These are phyloP conservation scores for Morone saxatilis DNA, from an alignment of 2,113 vertebrate genomes.

Conservation along the genomic window DNA sequence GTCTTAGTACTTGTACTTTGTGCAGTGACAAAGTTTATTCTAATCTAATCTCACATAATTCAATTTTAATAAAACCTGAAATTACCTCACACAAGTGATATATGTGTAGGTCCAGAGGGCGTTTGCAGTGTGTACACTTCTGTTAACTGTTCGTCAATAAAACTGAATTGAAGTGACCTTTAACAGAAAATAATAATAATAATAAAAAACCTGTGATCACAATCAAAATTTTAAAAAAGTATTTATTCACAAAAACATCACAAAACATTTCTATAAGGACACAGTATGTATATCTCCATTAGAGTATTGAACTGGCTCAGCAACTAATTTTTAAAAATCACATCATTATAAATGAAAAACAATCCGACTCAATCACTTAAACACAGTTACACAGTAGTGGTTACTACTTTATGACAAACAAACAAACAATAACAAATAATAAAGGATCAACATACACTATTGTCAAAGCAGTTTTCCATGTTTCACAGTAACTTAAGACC, in stretches of 20 bases:
- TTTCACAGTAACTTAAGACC: constrained; percentile 37
- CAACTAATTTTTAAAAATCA: constrained; percentile 23
- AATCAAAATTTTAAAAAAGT: background rate
- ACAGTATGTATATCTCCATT: background rate
- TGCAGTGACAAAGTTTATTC: too few species aligned
- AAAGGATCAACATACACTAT: background rate
- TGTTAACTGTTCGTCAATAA: too few species aligned
- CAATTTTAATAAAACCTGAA: background rate
- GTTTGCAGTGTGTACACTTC: background rate
- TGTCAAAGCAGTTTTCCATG: background rate
- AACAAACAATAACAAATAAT: background rate
- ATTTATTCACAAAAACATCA: constrained; percentile 51
- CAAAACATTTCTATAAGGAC: constrained; percentile 20
- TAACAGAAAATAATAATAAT: background rate
- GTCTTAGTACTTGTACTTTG: too few species aligned
- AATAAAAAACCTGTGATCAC: background rate
- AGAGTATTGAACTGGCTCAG: constrained; percentile 30
- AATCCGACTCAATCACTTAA: background rate
- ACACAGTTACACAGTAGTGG: constrained; percentile 26
- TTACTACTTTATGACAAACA: background rate
- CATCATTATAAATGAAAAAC: background rate
- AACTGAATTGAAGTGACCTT: background rate
- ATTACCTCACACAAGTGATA: background rate
- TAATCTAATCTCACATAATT: background rate
- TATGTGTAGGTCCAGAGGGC: too few species aligned